phyloP scores from a whole-genome alignment of 2,888 invertebrate genomes.

The Carpatolechia fugitivella region DNA sequence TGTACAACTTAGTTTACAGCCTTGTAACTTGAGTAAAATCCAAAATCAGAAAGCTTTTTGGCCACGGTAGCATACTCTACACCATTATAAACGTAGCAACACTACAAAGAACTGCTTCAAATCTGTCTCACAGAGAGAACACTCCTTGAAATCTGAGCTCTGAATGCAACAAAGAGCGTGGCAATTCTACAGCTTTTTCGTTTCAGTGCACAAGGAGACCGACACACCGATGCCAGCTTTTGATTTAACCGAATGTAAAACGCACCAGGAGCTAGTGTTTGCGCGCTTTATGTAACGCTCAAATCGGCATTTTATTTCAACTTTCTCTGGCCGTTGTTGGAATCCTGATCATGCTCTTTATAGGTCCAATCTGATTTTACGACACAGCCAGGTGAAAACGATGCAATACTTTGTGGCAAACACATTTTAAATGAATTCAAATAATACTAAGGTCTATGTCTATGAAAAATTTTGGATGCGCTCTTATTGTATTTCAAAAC shows the following conservation, averaged over 20 bases:
- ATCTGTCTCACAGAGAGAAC: background rate
- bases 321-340: background rate
- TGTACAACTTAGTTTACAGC: too few relatives aligned
- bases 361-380: background rate
- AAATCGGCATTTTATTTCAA: constrained; percentile 31
- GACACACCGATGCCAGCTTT: constrained; percentile 61
- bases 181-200: background rate
- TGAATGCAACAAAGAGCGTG: background rate
- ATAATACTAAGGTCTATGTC: too few relatives aligned
- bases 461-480: too few relatives aligned
- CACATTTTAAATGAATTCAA: too few relatives aligned
- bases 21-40: too few relatives aligned
- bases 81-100: too few relatives aligned
- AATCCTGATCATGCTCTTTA: constrained; percentile 2
- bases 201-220: constrained; percentile 47
- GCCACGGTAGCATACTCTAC: too few relatives aligned
- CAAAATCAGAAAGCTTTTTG: too few relatives aligned
- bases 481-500: too few relatives aligned
- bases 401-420: background rate
- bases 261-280: constrained; percentile 38
- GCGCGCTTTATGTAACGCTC: constrained; percentile 15
- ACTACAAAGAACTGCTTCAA: too few relatives aligned
- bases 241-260: constrained; percentile 50
- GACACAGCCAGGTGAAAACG: background rate
- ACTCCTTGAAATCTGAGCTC: background rate